Evolutionary conservation across 2,797 vertebrate species (phyloP).

Genomic region (Lacerta viridis): DNA sequence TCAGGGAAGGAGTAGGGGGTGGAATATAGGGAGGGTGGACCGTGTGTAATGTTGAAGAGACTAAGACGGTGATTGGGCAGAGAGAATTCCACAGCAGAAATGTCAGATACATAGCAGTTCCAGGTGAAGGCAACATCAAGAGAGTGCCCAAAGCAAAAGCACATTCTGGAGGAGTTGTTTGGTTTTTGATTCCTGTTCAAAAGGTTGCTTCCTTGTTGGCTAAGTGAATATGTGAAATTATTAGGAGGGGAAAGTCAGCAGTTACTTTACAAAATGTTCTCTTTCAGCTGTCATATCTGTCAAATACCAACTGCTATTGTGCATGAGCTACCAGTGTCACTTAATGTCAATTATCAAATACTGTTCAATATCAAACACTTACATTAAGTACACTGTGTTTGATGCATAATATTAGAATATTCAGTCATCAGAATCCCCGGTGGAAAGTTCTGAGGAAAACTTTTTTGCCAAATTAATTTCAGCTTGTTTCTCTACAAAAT

Average conservation of each 20-base stretch:
- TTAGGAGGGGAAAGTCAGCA: not conserved
- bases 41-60: too few relatives aligned
- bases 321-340: not conserved
- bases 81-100: not conserved
- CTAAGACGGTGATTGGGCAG: not conserved
- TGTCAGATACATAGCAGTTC: not conserved
- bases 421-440: not conserved
- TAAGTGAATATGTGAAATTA: not conserved
- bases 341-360: not conserved
- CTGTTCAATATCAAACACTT: not conserved
- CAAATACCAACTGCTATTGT: not conserved
- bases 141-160: not conserved
- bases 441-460: not conserved
- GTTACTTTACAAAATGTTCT: not conserved
- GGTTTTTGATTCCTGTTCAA: not conserved
- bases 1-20: not conserved
- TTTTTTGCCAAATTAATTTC: not conserved
- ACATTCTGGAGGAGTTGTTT: not conserved
- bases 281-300: not conserved
- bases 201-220: not conserved
- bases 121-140: not conserved
- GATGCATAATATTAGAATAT: constrained; percentile 5
- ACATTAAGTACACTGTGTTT: not conserved
- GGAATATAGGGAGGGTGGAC: not conserved
- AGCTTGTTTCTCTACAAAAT: not conserved